A percentile compares a stretch with the other conserved stretches of the same genome.
phyloP scores from a whole-genome alignment of 2,888 invertebrate species.

The Amaurobius ferox region DNA sequence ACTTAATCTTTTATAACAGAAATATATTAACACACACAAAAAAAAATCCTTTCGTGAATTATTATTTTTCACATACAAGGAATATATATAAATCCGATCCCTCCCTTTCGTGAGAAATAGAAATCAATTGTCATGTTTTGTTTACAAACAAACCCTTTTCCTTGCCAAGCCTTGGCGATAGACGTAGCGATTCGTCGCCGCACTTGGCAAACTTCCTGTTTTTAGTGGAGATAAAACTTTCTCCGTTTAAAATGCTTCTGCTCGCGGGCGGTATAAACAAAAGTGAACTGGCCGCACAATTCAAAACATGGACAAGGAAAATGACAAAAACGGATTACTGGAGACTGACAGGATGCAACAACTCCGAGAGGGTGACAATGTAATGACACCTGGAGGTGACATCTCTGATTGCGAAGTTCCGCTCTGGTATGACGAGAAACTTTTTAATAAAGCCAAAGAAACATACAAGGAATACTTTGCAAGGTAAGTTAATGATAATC shows the following conservation, averaged over 20 bases:
- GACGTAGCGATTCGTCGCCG: slow-evolving; percentile 10
- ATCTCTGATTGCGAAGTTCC: slow-evolving; percentile 22
- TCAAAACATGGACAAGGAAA: slow-evolving; percentile 25
- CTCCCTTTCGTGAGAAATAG: background rate
- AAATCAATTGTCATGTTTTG: background rate
- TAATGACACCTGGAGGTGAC: slow-evolving; percentile 29
- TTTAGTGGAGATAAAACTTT: background rate
- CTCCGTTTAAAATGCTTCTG: slow-evolving; percentile 18
- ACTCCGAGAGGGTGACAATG: slow-evolving; percentile 29
- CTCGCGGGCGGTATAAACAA: slow-evolving; percentile 26
- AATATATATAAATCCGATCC: background rate
- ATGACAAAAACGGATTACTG: slow-evolving; percentile 18
- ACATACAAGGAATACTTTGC: slow-evolving; percentile 54
- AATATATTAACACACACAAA: no score
- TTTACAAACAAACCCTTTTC: slow-evolving; percentile 42
- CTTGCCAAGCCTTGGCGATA: background rate
- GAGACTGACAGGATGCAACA: slow-evolving; percentile 29
- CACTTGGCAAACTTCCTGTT: background rate
- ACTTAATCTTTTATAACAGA: no score
- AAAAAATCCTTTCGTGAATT: no score
- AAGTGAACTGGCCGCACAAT: slow-evolving; percentile 28
- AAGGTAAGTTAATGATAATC: slow-evolving; percentile 37
- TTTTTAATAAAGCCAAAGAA: slow-evolving; percentile 56
- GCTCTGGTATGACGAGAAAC: slow-evolving; percentile 46
- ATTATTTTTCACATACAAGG: no score